Evolutionary conservation across 2,797 vertebrate species (phyloP), one percentile per base, ranked within the genome.

Genomic region (Macropus fuliginosus): DNA sequence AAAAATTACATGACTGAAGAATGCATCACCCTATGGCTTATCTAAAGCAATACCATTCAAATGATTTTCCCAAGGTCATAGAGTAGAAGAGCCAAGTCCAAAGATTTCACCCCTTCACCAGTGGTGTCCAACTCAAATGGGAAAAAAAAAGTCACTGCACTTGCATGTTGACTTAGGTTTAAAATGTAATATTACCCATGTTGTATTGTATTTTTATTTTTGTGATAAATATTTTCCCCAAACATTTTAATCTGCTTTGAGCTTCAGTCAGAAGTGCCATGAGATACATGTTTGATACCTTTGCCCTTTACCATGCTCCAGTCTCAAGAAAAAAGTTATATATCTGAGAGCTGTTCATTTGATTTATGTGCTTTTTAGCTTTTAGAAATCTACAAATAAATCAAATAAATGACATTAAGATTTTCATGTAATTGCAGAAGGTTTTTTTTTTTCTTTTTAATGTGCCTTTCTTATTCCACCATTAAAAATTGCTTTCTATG

Each of bases 371-470:
- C 6, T 81, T 81, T 81, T 46, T 27, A 81, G 40, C 9, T 46
- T 81, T 46, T 81, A 81, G 21, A 81, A 46, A 81, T 95, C 92
- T 94, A 81, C 50, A 66, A 0, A 50, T 54, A 40, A 87, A 34
- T 13, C 93, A 97, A 98, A 98, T 94, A 98, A 98, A 98, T 98
- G 93, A 91, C 57, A 98, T 97, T 98, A 96, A 96, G 95, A 97
- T 97, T 98, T 98, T 96, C 97, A 98, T 98, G 97, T 28, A 90
- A 95, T 94, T 94, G 94, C 91, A 96, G 96, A 96, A 59, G 5
- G 52, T 5, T 93, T 92, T 96, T 95, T 97, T 98, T 87, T 54
- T 55, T 12, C 91, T 92, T 93, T 93, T 91, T 14, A 31, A 94
- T 97, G 95, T 95, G 94, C 95, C 87, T 96, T 74, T 94, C 94